Conservation (phyloP, 2,888 invertebrate genomes). For the Chironomus riparius region DNA sequence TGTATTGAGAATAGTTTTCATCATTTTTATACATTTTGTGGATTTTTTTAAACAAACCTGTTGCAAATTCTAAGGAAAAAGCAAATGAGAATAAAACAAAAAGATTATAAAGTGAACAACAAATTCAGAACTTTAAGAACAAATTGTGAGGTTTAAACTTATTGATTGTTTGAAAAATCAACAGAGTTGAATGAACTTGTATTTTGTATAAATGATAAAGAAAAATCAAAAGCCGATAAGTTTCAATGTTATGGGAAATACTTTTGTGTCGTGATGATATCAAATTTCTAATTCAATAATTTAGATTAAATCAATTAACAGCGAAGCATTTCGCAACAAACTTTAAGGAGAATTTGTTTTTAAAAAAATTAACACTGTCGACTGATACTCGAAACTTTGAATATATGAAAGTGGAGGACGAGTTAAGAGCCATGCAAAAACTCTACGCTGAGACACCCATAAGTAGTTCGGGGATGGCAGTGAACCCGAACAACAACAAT, state of each 20-base stretch:
- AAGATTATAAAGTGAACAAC: too few relatives aligned
- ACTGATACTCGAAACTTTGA: constrained; percentile 2
- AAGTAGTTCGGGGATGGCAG: constrained; percentile 23
- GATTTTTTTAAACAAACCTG: constrained; percentile 43
- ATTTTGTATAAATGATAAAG: background rate
- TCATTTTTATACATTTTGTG: constrained; percentile 44
- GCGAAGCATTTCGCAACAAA: background rate
- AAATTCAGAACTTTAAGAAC: too few relatives aligned
- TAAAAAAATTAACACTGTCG: background rate
- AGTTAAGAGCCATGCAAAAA: constrained; percentile 32
- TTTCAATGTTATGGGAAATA: too few relatives aligned
- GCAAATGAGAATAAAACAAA: constrained; percentile 14
- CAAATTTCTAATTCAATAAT: too few relatives aligned
- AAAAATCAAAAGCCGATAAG: background rate
- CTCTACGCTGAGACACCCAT: constrained; percentile 23
- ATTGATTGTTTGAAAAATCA: too few relatives aligned
- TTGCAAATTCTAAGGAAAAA: constrained; percentile 36
- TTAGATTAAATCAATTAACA: too few relatives aligned
- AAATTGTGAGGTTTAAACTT: too few relatives aligned
- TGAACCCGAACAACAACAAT: constrained; percentile 13
- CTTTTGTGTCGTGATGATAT: too few relatives aligned
- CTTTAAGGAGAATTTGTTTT: background rate
- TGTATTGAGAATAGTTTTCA: constrained; percentile 19
- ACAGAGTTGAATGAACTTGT: background rate
- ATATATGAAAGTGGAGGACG: constrained; percentile 30